Base-by-base conservation (phyloP, 1,140 invertebrate species). In the Pseudachorutes palmiensis region DNA sequence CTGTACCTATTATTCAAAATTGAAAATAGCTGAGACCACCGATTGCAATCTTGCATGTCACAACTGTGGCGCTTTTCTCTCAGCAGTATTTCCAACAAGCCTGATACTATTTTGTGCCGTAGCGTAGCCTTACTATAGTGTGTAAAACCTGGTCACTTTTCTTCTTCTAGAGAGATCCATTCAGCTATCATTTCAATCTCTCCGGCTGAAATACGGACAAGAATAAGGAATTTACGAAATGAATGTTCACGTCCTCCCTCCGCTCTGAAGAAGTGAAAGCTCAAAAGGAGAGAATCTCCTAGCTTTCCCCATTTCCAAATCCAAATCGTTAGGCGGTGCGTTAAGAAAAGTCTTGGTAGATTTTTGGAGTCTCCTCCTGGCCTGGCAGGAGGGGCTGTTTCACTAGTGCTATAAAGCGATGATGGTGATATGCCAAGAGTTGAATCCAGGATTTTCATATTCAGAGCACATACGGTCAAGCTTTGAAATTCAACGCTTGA, bases 381-480 rank as follows among this genome's bases (percentile, higher is more conserved):
- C n/a, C n/a, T n/a, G n/a, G n/a, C n/a, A n/a, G n/a, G n/a, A n/a
- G n/a, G n/a, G n/a, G n/a, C n/a, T n/a, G n/a, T n/a, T n/a, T n/a
- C n/a, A n/a, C n/a, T n/a, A n/a, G n/a, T n/a, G n/a, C n/a, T n/a
- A n/a, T n/a, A n/a, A n/a, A n/a, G n/a, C n/a, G n/a, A n/a, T n/a
- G n/a, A n/a, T n/a, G n/a, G n/a, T n/a, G n/a, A n/a, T n/a, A n/a
- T n/a, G n/a, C n/a, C n/a, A n/a, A n/a, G n/a, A n/a, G n/a, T n/a
- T n/a, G n/a, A n/a, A n/a, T n/a, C n/a, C n/a, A n/a, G n/a, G n/a
- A n/a, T 45, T 55, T 55, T 55, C 24, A 22, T 19, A 55, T 55
- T 55, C 51, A 55, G 51, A 19, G 51, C 51, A 55, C 51, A 55
- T 55, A 55, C 51, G 51, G 51, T 55, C 51, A 55, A 55, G 51